Evolutionary conservation across 35 echinoderm and acorn worm genomes (phyloP), one percentile per base, ranked within the genome.

Genomic region (Heliocidaris tuberculata): DNA sequence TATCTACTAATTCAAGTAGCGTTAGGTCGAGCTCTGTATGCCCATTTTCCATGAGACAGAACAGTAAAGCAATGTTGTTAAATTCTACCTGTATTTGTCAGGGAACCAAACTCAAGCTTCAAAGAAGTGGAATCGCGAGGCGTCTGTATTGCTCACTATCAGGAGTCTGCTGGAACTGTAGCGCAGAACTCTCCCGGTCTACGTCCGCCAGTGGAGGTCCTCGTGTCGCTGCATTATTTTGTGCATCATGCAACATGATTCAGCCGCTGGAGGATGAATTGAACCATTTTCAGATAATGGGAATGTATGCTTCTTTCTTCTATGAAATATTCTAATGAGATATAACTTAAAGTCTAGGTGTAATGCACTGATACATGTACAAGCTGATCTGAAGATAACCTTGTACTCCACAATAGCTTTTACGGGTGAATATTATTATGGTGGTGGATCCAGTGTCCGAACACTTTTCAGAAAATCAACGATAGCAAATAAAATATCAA

Each of bases 101-200:
- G 15, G 15, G 11, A 15, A 56, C 65, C 27, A 78, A 78, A 78
- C 35, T 1, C 35, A 78, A 78, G 27, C 0, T 21, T n/a, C 65
- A 78, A 78, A 19, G 21, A 78, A 19, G 65, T 24, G 27, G 1
- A 7, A n/a, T 78, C 65, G 8, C 7, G 27, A 24, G 27, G 65
- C 65, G 65, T n/a, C 27, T 78, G 31, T 94, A 59, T 47, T 96
- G 95, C 59, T 47, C 78, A 5, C 9, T 56, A 30, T 86, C 95
- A 35, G 7, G 54, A 88, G 48, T 48, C 71, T 96, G 95, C 49
- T 96, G 95, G 95, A 96, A 96, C 50, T 96, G 95, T 32, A 48
- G 59, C 50, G 32, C 48, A 19, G 32, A 30, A 32, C 30, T 71
- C 9, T 56, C 31, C 32, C 6, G 49, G 24, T 60, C 30, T 30